These are phyloP conservation scores for Silurus asotus DNA, from an alignment of 2,113 vertebrate genomes.

Conservation along the genomic window DNA sequence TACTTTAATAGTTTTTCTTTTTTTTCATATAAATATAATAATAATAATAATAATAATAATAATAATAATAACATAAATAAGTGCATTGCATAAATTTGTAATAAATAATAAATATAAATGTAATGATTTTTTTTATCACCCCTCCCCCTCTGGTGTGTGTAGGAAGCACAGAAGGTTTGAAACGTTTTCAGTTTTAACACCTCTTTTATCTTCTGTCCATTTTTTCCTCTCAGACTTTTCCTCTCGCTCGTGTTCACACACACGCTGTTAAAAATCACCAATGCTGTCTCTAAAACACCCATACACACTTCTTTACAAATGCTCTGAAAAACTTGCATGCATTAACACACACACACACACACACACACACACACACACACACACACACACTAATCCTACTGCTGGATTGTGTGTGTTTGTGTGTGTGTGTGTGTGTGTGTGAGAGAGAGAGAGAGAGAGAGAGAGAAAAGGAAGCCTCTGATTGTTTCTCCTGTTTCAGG, in stretches of 20 bases:
- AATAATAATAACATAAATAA: no score
- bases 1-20: neutral
- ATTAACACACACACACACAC: neutral
- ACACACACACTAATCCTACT: neutral
- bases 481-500: conserved; percentile 61
- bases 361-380: neutral
- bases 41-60: no score
- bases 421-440: neutral
- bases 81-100: neutral
- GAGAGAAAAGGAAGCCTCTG: neutral
- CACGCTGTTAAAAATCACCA: neutral
- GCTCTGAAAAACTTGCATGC: neutral
- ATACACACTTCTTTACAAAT: neutral
- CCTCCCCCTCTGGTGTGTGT: conserved; percentile 73
- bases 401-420: neutral
- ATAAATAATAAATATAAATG: neutral
- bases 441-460: neutral
- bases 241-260: conserved; percentile 4
- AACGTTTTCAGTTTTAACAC: conserved; percentile 56
- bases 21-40: neutral
- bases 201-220: neutral
- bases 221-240: neutral
- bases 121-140: conserved; percentile 35
- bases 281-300: neutral
- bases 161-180: conserved; percentile 98